A percentile compares a stretch with the other conserved stretches of the same genome.
Evolutionary conservation across 2,797 vertebrate genomes (phyloP).

Genomic region (Sebastes steindachneri): DNA sequence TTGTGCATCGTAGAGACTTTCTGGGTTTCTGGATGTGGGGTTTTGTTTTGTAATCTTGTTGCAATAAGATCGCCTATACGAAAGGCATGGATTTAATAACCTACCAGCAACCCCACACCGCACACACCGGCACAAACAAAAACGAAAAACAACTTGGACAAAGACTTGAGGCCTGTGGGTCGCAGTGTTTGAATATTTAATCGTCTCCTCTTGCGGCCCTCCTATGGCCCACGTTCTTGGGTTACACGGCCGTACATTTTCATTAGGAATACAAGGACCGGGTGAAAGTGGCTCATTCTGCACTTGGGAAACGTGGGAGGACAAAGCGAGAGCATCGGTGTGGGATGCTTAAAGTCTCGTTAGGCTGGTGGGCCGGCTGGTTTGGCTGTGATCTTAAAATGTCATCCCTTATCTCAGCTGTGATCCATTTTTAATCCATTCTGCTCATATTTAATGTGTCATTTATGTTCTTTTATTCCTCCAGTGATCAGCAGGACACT

Average conservation of each 20-base stretch:
- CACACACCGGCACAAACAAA: slow-evolving; percentile 34
- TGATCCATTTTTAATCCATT: slow-evolving; percentile 50
- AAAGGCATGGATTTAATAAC: slow-evolving; percentile 42
- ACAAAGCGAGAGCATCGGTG: neutral
- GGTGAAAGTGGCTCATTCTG: slow-evolving; percentile 12
- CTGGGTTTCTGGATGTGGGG: neutral
- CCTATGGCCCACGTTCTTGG: slow-evolving; percentile 39
- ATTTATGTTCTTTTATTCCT: slow-evolving; percentile 50
- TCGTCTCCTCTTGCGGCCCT: slow-evolving; percentile 7
- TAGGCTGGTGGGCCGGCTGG: slow-evolving; percentile 1
- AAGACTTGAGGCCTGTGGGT: slow-evolving; percentile 39
- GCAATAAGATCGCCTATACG: slow-evolving; percentile 51
- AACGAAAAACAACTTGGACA: slow-evolving; percentile 17
- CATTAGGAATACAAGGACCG: slow-evolving; percentile 14
- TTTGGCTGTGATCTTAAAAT: slow-evolving; percentile 11
- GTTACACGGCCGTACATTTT: slow-evolving; percentile 52
- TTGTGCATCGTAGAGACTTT: neutral
- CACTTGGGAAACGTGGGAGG: neutral
- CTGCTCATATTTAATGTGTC: slow-evolving; percentile 57
- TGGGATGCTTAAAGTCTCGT: neutral
- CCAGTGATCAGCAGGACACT: slow-evolving; percentile 35
- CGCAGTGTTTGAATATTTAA: slow-evolving; percentile 62
- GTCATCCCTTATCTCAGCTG: slow-evolving; percentile 39
- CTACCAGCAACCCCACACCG: slow-evolving; percentile 42
- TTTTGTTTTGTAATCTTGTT: slow-evolving; percentile 16